Base-by-base conservation (phyloP, 2,113 vertebrate species). In the Urocynchramus pylzowi region DNA sequence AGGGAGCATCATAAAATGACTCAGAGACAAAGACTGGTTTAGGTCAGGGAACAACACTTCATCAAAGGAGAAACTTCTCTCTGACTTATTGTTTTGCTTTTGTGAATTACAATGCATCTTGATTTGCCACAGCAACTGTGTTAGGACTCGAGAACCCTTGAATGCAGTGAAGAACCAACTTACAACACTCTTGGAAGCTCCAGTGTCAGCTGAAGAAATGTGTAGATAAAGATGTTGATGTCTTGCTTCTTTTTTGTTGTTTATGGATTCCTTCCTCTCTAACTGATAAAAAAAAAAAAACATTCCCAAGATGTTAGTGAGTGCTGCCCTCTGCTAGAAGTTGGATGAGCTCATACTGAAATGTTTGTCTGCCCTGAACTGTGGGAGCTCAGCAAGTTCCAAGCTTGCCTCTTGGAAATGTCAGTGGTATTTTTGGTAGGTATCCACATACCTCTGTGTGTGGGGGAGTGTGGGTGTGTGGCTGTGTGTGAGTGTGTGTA, bases 1-100 rank as follows among this genome's bases (percentile, higher is more conserved):
- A 97, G 80, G 83, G 92, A 95, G 84, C 91, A 98, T 94, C 95
- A 95, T 89, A 97, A 98, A 98, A 95, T 97, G 93, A 97, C 97
- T 98, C 97, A 97, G 98, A 98, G 93, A 96, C 95, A 97, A 97
- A 97, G 93, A 97, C 96, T 97, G 94, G 97, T 98, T 98, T 97
- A 97, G 97, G 96, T 98, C 93, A 98, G 93, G 79, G 90, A 97
- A 97, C 94, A 85, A 59, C 71, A 95, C 81, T 97, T 90, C 68
- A 75, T 91, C 80, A 96, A 90, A 97, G 89, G 75, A 97, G 74
- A 77, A 84, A 95, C 82, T 95, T 97, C 84, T 89, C 89, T 82
- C 49, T 95, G 92, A 96, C 94, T 98, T 97, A 59, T 84, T 94
- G 71, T 95, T 96, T 93, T 88, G 42, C 77, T 92, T 96, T 96